phyloP scores from a whole-genome alignment of 1,140 invertebrate species.

The Holotrichia oblita region DNA sequence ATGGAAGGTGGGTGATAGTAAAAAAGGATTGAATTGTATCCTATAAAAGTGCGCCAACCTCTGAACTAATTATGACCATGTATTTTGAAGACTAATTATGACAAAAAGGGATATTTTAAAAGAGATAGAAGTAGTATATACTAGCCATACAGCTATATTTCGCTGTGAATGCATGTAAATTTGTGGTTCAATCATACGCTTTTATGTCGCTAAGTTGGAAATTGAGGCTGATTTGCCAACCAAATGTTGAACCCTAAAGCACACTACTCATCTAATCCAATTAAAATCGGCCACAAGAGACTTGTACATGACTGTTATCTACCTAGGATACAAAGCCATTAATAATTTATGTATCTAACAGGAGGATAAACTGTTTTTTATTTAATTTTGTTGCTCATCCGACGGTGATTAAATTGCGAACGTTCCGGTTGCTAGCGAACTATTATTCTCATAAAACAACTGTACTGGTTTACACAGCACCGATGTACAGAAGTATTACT shows the following conservation, averaged over 20 bases:
- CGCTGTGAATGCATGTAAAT: background rate
- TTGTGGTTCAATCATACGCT: background rate
- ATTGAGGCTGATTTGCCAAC: background rate
- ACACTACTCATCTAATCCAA: slow-evolving; percentile 56
- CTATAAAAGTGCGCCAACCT: too few species aligned
- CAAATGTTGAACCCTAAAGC: slow-evolving; percentile 14
- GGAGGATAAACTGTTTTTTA: slow-evolving; percentile 45
- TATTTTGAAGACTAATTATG: too few species aligned
- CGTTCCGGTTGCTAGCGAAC: too few species aligned
- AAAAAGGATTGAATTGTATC: too few species aligned
- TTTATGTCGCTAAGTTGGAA: background rate
- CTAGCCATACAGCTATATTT: too few species aligned
- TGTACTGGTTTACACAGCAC: too few species aligned
- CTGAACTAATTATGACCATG: too few species aligned
- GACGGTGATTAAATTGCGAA: background rate
- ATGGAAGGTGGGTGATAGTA: too few species aligned
- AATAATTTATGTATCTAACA: slow-evolving; percentile 58
- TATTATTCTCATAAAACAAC: too few species aligned
- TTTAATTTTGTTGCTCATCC: slow-evolving; percentile 23
- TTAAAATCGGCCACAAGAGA: slow-evolving; percentile 57
- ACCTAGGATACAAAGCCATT: slow-evolving; percentile 55
- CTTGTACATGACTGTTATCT: slow-evolving; percentile 57
- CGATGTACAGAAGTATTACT: too few species aligned
- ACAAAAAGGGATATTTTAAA: too few species aligned
- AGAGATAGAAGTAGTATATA: too few species aligned